Evolutionary conservation across 2,797 vertebrate genomes (phyloP).

Genomic region (Neolamprologus multifasciatus): DNA sequence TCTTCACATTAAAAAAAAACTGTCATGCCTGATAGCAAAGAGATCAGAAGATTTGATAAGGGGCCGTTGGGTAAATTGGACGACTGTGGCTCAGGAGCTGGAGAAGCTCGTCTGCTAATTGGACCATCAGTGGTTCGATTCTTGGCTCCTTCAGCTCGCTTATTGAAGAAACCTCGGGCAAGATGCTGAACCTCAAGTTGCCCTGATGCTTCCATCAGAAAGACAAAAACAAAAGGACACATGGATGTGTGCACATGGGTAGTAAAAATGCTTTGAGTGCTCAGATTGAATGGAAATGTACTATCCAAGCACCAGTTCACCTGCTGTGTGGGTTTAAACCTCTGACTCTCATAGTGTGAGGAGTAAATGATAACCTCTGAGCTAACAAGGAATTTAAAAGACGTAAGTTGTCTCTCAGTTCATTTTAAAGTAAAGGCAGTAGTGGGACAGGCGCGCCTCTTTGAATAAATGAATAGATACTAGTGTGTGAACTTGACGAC

Average conservation of each 20-base stretch:
- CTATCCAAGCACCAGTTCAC: neutral
- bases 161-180: fast-evolving
- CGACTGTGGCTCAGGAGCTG: neutral
- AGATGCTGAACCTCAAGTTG: neutral
- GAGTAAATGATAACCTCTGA: neutral
- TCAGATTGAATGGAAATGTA: neutral
- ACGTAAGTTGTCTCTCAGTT: neutral
- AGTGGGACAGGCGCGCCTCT: fast-evolving
- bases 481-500: neutral
- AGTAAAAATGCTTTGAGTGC: neutral
- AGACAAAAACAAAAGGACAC: neutral
- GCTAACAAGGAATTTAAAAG: neutral
- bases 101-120: neutral
- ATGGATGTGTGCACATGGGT: fast-evolving
- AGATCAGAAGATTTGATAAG: neutral
- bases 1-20: neutral
- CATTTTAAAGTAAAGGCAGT: neutral
- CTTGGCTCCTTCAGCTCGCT: neutral
- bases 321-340: neutral
- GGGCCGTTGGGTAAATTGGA: neutral
- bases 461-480: fast-evolving
- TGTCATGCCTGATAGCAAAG: fast-evolving
- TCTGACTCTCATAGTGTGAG: fast-evolving
- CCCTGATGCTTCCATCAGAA: neutral
- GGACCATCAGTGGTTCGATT: neutral